phyloP scores from a whole-genome alignment of 2,888 invertebrate genomes.

The Hybos culiciformis region DNA sequence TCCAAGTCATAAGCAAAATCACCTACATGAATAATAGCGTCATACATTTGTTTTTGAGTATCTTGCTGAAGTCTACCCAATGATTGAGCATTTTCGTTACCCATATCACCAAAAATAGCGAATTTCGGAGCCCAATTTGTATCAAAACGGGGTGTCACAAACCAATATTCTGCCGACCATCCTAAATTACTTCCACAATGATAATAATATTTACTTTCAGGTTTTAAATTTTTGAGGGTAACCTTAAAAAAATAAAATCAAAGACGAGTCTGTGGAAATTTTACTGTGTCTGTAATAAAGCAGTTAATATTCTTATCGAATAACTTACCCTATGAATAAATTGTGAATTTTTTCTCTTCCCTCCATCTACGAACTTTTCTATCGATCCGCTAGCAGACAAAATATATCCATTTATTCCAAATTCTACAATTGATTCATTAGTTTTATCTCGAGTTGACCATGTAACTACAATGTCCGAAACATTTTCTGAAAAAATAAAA shows the following conservation, averaged over 20 bases:
- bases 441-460: slow-evolving; percentile 68
- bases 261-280: too few species aligned
- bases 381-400: slow-evolving; percentile 41
- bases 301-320: too few species aligned
- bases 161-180: slow-evolving; percentile 70
- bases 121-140: slow-evolving; percentile 64
- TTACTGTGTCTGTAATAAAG: too few species aligned
- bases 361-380: slow-evolving; percentile 60
- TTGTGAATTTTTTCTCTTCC: slow-evolving; percentile 45
- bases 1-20: slow-evolving; percentile 95
- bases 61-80: slow-evolving; percentile 73
- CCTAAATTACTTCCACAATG: slow-evolving; percentile 66
- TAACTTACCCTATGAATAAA: slow-evolving; percentile 71
- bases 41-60: slow-evolving; percentile 62
- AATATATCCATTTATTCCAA: slow-evolving; percentile 48
- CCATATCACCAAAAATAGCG: slow-evolving; percentile 90
- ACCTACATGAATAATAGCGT: slow-evolving; percentile 81
- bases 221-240: slow-evolving; percentile 43
- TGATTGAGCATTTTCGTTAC: slow-evolving; percentile 76
- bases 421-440: slow-evolving; percentile 54
- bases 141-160: slow-evolving; percentile 54
- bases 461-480: slow-evolving; percentile 62
- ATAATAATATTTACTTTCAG: slow-evolving; percentile 57
- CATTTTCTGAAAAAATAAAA: slow-evolving; percentile 32
- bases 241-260: too few species aligned